Percentiles rank a stretch among this genome's conserved stretches.
phyloP scores from a whole-genome alignment of 2,113 vertebrate genomes.

The Bubo bubo region DNA sequence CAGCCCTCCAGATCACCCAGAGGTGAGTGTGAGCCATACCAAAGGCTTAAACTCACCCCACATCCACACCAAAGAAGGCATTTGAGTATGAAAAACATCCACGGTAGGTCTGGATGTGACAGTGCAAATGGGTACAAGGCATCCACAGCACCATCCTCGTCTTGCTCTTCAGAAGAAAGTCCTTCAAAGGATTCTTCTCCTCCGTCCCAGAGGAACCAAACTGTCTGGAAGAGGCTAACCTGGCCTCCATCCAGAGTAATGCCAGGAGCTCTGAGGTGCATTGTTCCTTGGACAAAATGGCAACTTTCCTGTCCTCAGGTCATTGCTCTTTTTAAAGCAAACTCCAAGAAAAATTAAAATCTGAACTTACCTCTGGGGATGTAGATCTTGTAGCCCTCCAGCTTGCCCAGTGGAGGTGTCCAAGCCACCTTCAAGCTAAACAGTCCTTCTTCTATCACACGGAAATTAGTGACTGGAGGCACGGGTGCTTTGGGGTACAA shows the following conservation, averaged over 20 bases:
- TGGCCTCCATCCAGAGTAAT: background rate
- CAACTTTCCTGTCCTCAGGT: background rate
- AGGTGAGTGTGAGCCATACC: background rate
- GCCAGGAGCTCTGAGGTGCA: background rate
- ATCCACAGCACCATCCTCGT: background rate
- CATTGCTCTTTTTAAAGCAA: background rate
- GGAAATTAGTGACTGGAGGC: constrained; percentile 85
- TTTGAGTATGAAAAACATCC: background rate
- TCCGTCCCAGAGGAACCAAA: background rate
- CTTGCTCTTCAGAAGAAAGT: background rate
- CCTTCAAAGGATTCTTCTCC: background rate
- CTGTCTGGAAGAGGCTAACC: background rate
- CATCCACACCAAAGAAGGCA: background rate
- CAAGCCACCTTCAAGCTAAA: constrained; percentile 86
- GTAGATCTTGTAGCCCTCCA: constrained; percentile 84
- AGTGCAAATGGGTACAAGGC: background rate
- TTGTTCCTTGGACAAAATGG: background rate
- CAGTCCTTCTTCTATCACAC: constrained; percentile 85
- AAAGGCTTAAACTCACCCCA: background rate
- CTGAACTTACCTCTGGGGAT: constrained; percentile 82
- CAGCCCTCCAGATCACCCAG: background rate
- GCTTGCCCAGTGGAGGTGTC: constrained; percentile 79
- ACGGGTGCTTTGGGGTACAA: constrained; percentile 73
- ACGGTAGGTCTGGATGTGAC: background rate
- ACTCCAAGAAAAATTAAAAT: background rate